These are phyloP conservation scores for Catharus ustulatus DNA, from an alignment of 2,797 vertebrate species.

Conservation along the genomic window DNA sequence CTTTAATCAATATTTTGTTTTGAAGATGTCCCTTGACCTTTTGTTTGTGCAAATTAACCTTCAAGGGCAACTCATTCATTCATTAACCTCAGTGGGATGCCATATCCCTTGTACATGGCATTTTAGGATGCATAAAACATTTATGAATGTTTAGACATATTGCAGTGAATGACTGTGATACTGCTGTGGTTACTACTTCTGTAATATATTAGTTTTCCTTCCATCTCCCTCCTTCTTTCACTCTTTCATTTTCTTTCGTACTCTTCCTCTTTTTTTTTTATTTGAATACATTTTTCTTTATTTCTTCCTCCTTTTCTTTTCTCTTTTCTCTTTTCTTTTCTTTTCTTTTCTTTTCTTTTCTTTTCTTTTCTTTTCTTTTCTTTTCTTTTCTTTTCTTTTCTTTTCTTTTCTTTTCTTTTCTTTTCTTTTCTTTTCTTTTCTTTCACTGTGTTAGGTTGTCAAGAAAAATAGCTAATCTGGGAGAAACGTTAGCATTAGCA, in stretches of 20 bases:
- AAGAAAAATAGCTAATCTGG: no score
- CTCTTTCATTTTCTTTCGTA: neutral
- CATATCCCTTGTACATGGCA: slow-evolving; percentile 25
- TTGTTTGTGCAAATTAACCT: slow-evolving; percentile 68
- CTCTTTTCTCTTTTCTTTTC: accelerated
- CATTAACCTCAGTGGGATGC: slow-evolving; percentile 54
- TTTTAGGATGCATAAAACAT: slow-evolving; percentile 58
- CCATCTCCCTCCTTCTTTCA: neutral
- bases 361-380: neutral
- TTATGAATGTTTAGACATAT: slow-evolving; percentile 39
- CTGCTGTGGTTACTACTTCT: neutral
- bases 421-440: no score
- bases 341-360: neutral
- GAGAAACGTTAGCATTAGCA: no score
- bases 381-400: accelerated
- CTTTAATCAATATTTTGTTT: slow-evolving; percentile 81
- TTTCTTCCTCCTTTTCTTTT: accelerated
- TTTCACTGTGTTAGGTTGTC: no score
- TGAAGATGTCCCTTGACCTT: slow-evolving; percentile 79
- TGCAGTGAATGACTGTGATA: neutral
- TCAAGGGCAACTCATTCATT: slow-evolving; percentile 59
- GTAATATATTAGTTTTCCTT: neutral
- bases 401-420: accelerated
- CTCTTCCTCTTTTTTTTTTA: accelerated
- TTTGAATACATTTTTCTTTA: no score